These are phyloP conservation scores for Clinocottus analis DNA, from an alignment of 2,113 vertebrate genomes.

Conservation along the genomic window DNA sequence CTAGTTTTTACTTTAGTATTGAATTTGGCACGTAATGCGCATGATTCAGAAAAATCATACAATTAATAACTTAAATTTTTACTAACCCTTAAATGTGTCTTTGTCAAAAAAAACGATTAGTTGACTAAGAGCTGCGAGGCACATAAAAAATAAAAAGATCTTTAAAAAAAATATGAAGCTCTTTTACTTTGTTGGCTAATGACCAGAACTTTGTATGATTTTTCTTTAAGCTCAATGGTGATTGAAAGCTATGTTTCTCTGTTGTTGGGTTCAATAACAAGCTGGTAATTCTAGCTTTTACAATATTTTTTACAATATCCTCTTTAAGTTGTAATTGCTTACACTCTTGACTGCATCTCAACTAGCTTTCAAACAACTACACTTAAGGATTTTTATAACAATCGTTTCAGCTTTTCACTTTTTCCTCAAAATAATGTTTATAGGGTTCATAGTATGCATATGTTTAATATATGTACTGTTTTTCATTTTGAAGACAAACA, in stretches of 20 bases:
- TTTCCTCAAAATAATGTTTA: neutral
- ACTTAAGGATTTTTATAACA: neutral
- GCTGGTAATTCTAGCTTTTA: neutral
- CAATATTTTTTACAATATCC: neutral
- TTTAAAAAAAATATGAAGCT: neutral
- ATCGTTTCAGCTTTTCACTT: neutral
- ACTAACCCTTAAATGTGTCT: neutral
- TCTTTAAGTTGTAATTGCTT: neutral
- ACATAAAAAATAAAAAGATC: neutral
- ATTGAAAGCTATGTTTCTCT: neutral
- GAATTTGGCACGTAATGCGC: no score
- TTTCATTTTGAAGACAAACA: slow-evolving; percentile 1
- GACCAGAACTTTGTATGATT: neutral
- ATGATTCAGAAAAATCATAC: no score
- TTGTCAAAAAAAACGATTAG: neutral
- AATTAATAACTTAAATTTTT: no score
- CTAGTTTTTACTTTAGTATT: no score
- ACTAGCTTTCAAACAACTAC: neutral
- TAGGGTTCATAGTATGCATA: neutral
- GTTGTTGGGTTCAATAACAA: neutral
- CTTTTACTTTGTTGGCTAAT: neutral
- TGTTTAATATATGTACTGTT: neutral
- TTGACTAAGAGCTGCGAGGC: neutral
- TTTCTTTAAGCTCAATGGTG: neutral
- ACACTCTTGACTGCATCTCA: neutral